Base-by-base conservation (phyloP, 2,888 invertebrate genomes). In the Eupithecia abbreviata region DNA sequence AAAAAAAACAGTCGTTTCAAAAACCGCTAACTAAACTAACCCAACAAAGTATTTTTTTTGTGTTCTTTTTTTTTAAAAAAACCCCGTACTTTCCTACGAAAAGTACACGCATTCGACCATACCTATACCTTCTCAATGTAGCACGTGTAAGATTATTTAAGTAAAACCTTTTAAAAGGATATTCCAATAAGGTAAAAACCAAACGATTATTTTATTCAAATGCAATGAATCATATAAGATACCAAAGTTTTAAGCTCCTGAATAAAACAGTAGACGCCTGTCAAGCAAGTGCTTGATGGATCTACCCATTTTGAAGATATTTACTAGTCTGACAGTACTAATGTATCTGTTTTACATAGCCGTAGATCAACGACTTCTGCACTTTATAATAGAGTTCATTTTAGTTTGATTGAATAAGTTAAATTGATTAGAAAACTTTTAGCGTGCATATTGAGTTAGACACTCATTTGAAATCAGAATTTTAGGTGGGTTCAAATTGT, bases 291-390 rank as follows among this genome's bases (percentile, higher is more conserved):
- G 73, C 73, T 72, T 81, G 81, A 83, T 81, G 77, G 76, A 81
- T 80, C 78, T 80, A 81, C 80, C 78, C 78, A 73, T 79, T 80
- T 79, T 79, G 12, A 80, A 81, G 74, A 78, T 80, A 78, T 79
- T 78, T 79, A 78, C 76, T 47, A 71, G 77, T 77, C 79, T 78
- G 82, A 77, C 81, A 78, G 76, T 75, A 79, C 80, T 80, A 77
- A 80, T 76, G 79, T 78, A 81, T 75, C 77, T 75, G 68, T 72
- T 76, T 18, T 75, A 71, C 51, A 73, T 74, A 72, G 68, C 43
- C 30, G 45, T 77, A 74, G 79, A 77, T 68, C 79, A 77, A 78
- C 80, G 82, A 80, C 81, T 80, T 73, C 30, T 73, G 75, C 69
- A 79, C 78, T 76, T 75, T 77, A 73, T 76, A 76, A 72, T 71